Evolutionary conservation across 2,888 invertebrate genomes (phyloP), one percentile per base, ranked within the genome.

Genomic region (Spisula solida): DNA sequence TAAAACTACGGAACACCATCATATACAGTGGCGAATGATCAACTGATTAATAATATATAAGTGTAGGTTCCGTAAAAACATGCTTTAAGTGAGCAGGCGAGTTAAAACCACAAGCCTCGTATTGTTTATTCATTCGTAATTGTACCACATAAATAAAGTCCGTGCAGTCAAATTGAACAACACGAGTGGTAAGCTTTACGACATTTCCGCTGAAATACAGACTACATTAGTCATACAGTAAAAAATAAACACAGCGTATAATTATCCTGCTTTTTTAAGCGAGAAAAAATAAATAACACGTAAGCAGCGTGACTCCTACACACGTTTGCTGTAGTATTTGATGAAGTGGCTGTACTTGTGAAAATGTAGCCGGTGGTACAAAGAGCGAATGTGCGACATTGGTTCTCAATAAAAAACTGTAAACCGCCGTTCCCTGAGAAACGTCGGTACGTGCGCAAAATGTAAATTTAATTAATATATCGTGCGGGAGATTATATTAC

Each of bases 191-290:
- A 18, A 34, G 31, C 75, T 75, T 75, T 75, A 80, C 80, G 80
- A 80, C 80, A 80, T 47, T 80, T 80, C 80, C 80, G 47, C 25
- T 34, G 48, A 47, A 80, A 41, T 80, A 25, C 80, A 80, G 47
- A 80, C 47, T n/a, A 25, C 80, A 80, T 80, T 80, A 80, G 80
- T 80, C 80, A 80, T 48, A 80, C 75, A 4, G 12, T 34, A 75
- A 75, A 70, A 75, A 75, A 34, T 34, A 6, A 60, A 75, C 75
- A 18, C 16, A 16, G 34, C 31, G 31, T 31, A 75, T 18, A 75
- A 75, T 34, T 75, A 75, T 34, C 75, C 0, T 18, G 34, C 31
- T 34, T 75, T 75, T 60, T 75, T 75, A 75, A 34, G 34, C 75
- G 31, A 75, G 75, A 75, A 34, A 75, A 60, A 75, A 75, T 75